These are phyloP conservation scores for Smittia sp. DNA, from an alignment of 2,888 invertebrate species.

Conservation along the genomic window DNA sequence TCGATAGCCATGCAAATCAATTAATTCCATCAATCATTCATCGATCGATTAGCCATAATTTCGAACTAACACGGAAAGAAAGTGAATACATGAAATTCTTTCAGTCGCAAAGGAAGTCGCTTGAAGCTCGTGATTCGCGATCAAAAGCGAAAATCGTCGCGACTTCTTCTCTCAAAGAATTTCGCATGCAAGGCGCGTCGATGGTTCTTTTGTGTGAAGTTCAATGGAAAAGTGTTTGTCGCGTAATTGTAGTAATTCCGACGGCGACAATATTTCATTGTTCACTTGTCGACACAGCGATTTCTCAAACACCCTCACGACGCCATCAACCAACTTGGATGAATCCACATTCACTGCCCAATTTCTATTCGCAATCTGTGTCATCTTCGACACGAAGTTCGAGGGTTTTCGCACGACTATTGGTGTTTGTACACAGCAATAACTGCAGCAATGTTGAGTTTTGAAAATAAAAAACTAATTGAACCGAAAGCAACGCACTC, in stretches of 20 bases:
- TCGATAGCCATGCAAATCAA: too few relatives aligned
- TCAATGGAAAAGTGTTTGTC: neutral
- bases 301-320: neutral
- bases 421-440: neutral
- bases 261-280: neutral
- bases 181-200: neutral
- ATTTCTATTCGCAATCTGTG: neutral
- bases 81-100: neutral
- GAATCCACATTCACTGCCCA: neutral
- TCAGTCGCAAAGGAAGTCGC: neutral
- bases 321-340: neutral
- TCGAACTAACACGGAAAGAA: neutral
- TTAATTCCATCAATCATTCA: too few relatives aligned
- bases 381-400: neutral
- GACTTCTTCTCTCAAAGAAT: neutral
- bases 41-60: too few relatives aligned
- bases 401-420: neutral
- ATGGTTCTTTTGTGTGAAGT: neutral
- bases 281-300: neutral
- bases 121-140: neutral
- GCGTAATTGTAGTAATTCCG: neutral
- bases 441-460: neutral
- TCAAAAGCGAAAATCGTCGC: neutral
- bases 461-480: conserved; percentile 4
- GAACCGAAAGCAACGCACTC: neutral